Percentiles rank a stretch among this genome's conserved stretches.
phyloP scores from a whole-genome alignment of 1,140 invertebrate genomes.

The Ostrea denselamellosa region DNA sequence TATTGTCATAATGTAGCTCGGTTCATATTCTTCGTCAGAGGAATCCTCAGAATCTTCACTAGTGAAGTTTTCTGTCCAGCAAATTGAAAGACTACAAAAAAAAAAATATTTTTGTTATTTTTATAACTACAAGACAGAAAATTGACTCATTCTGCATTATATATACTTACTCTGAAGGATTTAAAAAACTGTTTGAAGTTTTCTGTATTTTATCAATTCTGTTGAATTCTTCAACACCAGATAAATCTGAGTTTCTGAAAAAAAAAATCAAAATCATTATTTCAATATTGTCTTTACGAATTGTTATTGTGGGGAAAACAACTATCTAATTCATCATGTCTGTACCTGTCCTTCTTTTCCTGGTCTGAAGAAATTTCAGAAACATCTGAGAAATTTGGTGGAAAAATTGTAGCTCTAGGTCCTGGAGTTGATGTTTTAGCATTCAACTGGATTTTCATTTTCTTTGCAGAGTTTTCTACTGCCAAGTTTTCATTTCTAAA shows the following conservation, averaged over 20 bases:
- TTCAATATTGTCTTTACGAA: too few species aligned
- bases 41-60: not conserved
- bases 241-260: not conserved
- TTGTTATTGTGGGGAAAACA: too few species aligned
- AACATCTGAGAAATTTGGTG: not conserved
- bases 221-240: not conserved
- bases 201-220: not conserved
- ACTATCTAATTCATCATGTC: not conserved
- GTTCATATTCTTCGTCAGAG: conserved; percentile 4
- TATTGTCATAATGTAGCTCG: not conserved
- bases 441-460: not conserved
- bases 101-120: not conserved
- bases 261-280: not conserved
- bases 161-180: conserved; percentile 35
- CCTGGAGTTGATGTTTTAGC: conserved; percentile 22
- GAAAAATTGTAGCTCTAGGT: not conserved
- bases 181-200: conserved; percentile 12
- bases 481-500: not conserved
- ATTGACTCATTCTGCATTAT: not conserved
- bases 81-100: conserved; percentile 16
- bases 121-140: not conserved
- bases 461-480: not conserved
- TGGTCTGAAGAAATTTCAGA: conserved; percentile 20
- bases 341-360: not conserved
- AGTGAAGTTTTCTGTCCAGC: not conserved